Percentiles rank a stretch among this genome's conserved stretches.
Evolutionary conservation across 2,888 invertebrate genomes (phyloP).

Genomic region (Carcina quercana): DNA sequence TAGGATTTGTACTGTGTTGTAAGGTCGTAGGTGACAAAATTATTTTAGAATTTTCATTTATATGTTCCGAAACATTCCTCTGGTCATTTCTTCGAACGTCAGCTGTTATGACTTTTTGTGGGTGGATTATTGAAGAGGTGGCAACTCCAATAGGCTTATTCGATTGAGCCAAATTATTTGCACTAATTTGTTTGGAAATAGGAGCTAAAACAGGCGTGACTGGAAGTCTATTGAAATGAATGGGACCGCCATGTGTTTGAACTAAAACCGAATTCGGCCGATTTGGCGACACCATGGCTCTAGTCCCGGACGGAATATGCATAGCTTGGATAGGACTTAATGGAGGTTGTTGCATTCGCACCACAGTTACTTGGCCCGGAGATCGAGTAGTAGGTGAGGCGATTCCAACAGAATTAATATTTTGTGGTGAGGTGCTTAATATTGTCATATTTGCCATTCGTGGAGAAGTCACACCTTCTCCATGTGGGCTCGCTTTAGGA

Average conservation of each 20-base stretch:
- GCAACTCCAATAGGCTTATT: slow-evolving; percentile 41
- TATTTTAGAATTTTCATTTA: slow-evolving; percentile 51
- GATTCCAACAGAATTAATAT: slow-evolving; percentile 44
- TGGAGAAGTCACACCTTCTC: slow-evolving; percentile 52
- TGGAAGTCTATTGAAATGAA: slow-evolving; percentile 72
- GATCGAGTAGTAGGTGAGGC: slow-evolving; percentile 55
- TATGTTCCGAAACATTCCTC: slow-evolving; percentile 32
- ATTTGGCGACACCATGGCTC: slow-evolving; percentile 60
- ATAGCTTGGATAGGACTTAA: slow-evolving; percentile 60
- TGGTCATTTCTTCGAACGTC: slow-evolving; percentile 48
- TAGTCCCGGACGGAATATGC: slow-evolving; percentile 51
- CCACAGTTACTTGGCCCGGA: slow-evolving; percentile 65
- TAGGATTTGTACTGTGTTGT: slow-evolving; percentile 48
- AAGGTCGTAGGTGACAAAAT: slow-evolving; percentile 54
- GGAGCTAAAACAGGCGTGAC: slow-evolving; percentile 73
- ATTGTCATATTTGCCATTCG: slow-evolving; percentile 56
- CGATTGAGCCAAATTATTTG: slow-evolving; percentile 58
- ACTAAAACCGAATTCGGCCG: slow-evolving; percentile 62
- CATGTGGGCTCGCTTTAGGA: slow-evolving; percentile 51
- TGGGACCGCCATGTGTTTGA: slow-evolving; percentile 57
- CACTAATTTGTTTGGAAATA: slow-evolving; percentile 72
- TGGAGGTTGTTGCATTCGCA: slow-evolving; percentile 67
- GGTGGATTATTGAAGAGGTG: slow-evolving; percentile 37
- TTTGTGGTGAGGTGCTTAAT: slow-evolving; percentile 51
- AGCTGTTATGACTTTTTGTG: slow-evolving; percentile 50